Conservation (phyloP, 2,888 invertebrate genomes). For the Nemurella pictetii region DNA sequence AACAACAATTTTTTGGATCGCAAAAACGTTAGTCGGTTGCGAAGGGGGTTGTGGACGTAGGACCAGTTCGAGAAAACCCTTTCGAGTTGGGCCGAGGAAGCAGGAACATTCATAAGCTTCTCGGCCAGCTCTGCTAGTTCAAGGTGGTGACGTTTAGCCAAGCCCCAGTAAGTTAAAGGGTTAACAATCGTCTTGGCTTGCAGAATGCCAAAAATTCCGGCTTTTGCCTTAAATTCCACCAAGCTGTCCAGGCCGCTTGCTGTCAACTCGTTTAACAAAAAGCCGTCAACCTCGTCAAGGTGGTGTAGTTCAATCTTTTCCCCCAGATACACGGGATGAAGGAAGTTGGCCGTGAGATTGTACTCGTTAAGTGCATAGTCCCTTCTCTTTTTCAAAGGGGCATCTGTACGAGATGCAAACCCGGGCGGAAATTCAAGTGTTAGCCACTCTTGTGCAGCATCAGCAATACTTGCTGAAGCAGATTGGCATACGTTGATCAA, state of each 20-base stretch:
- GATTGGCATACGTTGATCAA: slow-evolving; percentile 14
- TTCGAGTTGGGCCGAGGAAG: no score
- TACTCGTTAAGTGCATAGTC: no score
- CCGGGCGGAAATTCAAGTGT: neutral
- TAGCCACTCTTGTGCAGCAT: slow-evolving; percentile 26
- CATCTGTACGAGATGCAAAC: neutral
- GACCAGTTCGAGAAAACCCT: no score
- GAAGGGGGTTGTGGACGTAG: no score
- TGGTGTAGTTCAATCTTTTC: no score
- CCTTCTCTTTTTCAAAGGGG: neutral
- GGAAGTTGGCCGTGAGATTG: no score
- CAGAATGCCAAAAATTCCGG: neutral
- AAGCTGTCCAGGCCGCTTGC: neutral
- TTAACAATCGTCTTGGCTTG: neutral
- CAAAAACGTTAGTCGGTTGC: no score
- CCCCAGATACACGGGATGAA: no score
- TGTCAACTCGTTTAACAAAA: neutral
- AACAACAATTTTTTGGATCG: no score
- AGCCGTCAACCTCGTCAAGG: slow-evolving; percentile 1
- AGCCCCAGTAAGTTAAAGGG: slow-evolving; percentile 37
- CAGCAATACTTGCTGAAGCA: slow-evolving; percentile 8
- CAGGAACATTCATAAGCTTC: no score
- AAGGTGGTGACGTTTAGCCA: slow-evolving; percentile 40
- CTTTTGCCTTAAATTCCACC: neutral
- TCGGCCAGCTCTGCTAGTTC: no score